Evolutionary conservation across 2,888 invertebrate species (phyloP).

Genomic region (Patella caerulea): DNA sequence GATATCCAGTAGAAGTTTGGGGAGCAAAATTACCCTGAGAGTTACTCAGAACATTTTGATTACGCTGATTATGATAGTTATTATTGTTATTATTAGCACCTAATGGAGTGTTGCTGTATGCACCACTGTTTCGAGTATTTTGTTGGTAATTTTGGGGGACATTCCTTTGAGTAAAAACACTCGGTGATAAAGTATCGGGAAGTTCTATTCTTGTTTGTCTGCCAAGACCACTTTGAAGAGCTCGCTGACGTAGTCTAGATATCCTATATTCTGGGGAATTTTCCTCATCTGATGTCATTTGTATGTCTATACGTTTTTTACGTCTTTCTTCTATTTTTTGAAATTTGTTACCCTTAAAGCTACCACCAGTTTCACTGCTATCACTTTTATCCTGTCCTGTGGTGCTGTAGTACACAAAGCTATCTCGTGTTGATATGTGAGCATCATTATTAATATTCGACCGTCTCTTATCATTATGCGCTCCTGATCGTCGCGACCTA

Average conservation of each 20-base stretch:
- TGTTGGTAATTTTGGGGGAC: background rate
- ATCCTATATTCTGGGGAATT: slow-evolving; percentile 58
- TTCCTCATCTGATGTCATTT: slow-evolving; percentile 64
- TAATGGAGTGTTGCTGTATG: background rate
- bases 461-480: slow-evolving; percentile 45
- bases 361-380: slow-evolving; percentile 32
- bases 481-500: slow-evolving; percentile 41
- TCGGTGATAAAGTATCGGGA: slow-evolving; percentile 9
- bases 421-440: slow-evolving; percentile 38
- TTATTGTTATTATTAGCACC: background rate
- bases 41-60: background rate
- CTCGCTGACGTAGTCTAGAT: slow-evolving; percentile 57
- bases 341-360: slow-evolving; percentile 46
- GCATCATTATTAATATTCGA: slow-evolving; percentile 38
- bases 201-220: slow-evolving; percentile 10
- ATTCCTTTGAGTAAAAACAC: slow-evolving; percentile 13
- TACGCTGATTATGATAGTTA: background rate
- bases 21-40: background rate
- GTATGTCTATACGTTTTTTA: slow-evolving; percentile 58
- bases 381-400: slow-evolving; percentile 37
- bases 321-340: slow-evolving; percentile 61
- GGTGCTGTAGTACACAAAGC: slow-evolving; percentile 38
- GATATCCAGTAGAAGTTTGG: background rate
- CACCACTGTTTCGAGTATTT: background rate
- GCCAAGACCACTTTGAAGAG: slow-evolving; percentile 44